Percentiles rank a stretch among this genome's conserved stretches.
Evolutionary conservation across 2,888 invertebrate species (phyloP).

Genomic region (Acrobasis consociella): DNA sequence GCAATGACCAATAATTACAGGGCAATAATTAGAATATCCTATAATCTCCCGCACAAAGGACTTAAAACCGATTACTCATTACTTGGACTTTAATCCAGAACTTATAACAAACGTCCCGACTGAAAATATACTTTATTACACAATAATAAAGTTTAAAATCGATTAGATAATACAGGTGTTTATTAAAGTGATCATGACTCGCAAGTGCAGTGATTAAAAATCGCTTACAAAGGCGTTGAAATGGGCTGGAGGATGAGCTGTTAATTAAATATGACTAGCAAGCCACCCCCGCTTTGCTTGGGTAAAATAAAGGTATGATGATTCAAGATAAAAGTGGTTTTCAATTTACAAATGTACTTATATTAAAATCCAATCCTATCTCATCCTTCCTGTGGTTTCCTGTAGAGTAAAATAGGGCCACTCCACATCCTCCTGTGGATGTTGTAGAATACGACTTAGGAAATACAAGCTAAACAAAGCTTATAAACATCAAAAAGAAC

Average conservation of each 20-base stretch:
- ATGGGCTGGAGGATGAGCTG: conserved; percentile 36
- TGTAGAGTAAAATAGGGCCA: no score
- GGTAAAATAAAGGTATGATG: no score
- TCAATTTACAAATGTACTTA: no score
- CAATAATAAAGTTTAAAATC: neutral
- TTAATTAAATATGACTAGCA: conserved; percentile 17
- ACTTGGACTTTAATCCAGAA: conserved; percentile 34
- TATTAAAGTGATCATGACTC: conserved; percentile 45
- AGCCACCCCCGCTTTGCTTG: no score
- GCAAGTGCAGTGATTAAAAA: conserved; percentile 56
- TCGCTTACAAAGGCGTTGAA: conserved; percentile 42
- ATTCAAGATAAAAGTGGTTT: no score
- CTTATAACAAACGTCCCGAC: neutral
- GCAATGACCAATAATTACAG: conserved; percentile 9
- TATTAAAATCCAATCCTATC: no score
- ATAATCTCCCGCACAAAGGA: conserved; percentile 39
- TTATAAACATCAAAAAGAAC: no score
- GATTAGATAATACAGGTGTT: conserved; percentile 16
- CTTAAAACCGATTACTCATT: conserved; percentile 52
- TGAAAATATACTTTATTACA: neutral
- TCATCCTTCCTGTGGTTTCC: no score
- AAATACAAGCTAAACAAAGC: no score
- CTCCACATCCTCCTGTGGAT: no score
- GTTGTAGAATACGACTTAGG: no score
- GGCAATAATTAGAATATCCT: conserved; percentile 44